Conservation (phyloP, 1,140 invertebrate genomes). For the Calephelis virginiensis region DNA sequence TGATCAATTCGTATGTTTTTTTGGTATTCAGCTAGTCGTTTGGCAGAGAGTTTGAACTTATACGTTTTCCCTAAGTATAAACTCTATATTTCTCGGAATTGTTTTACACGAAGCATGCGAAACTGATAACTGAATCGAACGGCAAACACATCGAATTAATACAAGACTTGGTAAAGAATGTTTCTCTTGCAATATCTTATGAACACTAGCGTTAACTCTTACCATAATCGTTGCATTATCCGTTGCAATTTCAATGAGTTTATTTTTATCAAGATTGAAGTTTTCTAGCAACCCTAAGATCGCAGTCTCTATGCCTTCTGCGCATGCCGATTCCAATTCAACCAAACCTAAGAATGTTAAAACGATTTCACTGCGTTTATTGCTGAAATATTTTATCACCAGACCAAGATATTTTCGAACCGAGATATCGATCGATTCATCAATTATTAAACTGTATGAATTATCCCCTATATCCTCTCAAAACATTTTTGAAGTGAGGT, state of each 20-base stretch:
- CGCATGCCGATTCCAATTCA: constrained; percentile 5
- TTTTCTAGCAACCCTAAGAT: not conserved
- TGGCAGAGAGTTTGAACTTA: constrained; percentile 10
- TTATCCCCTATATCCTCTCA: constrained; percentile 7
- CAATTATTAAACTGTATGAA: not conserved
- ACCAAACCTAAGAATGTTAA: constrained; percentile 2
- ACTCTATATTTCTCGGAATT: too few relatives aligned
- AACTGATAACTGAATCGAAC: too few relatives aligned
- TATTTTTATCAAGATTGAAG: not conserved
- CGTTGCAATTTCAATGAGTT: too few relatives aligned
- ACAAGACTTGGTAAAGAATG: too few relatives aligned
- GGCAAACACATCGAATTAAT: too few relatives aligned
- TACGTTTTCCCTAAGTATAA: too few relatives aligned
- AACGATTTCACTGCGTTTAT: not conserved
- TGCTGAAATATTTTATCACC: constrained; percentile 7
- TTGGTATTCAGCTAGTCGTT: constrained; percentile 8
- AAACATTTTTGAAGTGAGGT: not conserved
- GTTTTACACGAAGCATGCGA: too few relatives aligned
- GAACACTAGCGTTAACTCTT: too few relatives aligned
- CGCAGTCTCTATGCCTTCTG: constrained; percentile 1
- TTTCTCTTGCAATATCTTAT: too few relatives aligned
- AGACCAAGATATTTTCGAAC: constrained; percentile 3
- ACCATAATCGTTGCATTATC: too few relatives aligned
- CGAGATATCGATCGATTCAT: not conserved
- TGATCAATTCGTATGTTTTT: constrained; percentile 12